A percentile compares a stretch with the other conserved stretches of the same genome.
phyloP scores from a whole-genome alignment of 2,888 invertebrate genomes.

The Cantharis lateralis region DNA sequence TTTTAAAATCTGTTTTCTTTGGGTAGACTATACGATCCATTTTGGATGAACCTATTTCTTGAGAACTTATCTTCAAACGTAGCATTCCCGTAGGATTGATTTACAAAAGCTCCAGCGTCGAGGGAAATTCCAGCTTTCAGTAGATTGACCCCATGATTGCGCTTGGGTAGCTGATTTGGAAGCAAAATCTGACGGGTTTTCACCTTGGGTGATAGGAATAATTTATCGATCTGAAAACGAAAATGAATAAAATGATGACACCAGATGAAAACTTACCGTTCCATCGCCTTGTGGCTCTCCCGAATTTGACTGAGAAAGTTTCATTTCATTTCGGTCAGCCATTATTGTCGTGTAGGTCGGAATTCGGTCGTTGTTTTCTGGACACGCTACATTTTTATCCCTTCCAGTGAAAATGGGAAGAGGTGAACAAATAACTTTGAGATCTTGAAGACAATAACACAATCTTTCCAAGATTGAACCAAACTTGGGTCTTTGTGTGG shows the following conservation, averaged over 20 bases:
- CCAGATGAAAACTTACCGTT: conserved; percentile 22
- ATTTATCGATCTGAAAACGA: conserved; percentile 60
- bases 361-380: conserved; percentile 63
- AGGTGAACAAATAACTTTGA: conserved; percentile 79
- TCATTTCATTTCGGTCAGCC: too few species aligned
- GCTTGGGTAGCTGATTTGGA: conserved; percentile 51
- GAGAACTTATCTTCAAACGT: conserved; percentile 39
- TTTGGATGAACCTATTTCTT: conserved; percentile 50
- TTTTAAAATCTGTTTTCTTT: conserved; percentile 38
- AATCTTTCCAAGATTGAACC: conserved; percentile 79
- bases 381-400: conserved; percentile 73
- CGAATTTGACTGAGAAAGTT: conserved; percentile 45
- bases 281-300: conserved; percentile 14
- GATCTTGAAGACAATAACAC: conserved; percentile 84
- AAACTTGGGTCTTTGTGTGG: conserved; percentile 86
- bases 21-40: conserved; percentile 45
- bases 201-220: conserved; percentile 50
- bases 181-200: conserved; percentile 52
- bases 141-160: conserved; percentile 40
- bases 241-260: background rate
- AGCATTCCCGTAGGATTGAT: conserved; percentile 50
- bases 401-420: conserved; percentile 75
- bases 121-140: conserved; percentile 60
- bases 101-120: conserved; percentile 49
- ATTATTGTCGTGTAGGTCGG: too few species aligned